These are phyloP conservation scores for Trachymyrmex septentrionalis DNA, from an alignment of 1,140 invertebrate genomes.

Conservation along the genomic window DNA sequence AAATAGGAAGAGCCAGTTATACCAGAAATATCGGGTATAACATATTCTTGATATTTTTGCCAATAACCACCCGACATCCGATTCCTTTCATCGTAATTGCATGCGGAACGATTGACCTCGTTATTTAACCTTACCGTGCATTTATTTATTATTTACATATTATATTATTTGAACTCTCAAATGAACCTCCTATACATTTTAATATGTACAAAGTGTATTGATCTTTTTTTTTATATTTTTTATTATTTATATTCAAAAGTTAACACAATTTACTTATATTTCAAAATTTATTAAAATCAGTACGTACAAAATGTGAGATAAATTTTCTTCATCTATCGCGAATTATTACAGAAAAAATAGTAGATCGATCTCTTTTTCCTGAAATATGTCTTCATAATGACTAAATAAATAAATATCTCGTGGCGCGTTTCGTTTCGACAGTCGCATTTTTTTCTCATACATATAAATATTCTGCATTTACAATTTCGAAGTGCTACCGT, in stretches of 20 bases:
- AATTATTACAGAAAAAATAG: neutral
- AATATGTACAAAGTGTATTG: neutral
- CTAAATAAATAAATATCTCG: neutral
- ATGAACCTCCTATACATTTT: neutral
- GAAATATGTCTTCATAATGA: neutral
- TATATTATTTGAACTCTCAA: neutral
- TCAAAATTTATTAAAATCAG: neutral
- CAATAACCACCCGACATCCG: constrained; percentile 38
- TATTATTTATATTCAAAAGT: neutral
- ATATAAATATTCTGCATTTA: neutral
- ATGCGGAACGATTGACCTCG: neutral
- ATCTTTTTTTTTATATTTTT: neutral
- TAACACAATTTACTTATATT: neutral
- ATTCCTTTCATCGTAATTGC: constrained; percentile 33
- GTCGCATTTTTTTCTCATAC: neutral
- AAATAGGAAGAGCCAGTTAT: constrained; percentile 35
- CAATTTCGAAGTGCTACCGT: neutral
- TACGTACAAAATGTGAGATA: neutral
- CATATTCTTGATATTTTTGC: constrained; percentile 23
- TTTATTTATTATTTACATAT: neutral
- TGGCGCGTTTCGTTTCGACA: neutral
- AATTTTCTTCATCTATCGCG: neutral
- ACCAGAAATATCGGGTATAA: constrained; percentile 20
- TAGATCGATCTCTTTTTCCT: neutral
- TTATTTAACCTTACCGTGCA: constrained; percentile 26